These are phyloP conservation scores for Antedon mediterranea DNA, from an alignment of 53 echinoderm and acorn worm species.

Conservation along the genomic window DNA sequence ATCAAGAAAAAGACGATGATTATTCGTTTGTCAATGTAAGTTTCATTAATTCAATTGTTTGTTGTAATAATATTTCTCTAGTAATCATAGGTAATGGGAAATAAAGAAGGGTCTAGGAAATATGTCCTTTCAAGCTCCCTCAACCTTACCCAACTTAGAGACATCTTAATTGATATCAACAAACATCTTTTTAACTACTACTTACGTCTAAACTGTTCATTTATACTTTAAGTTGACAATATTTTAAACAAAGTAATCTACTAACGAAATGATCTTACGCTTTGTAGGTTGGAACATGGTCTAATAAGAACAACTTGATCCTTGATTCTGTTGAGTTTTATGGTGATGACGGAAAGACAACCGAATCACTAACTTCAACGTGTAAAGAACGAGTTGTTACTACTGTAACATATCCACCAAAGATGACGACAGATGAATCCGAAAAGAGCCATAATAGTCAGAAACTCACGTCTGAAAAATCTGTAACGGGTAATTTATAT, in stretches of 20 bases:
- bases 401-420: neutral
- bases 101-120: too few species aligned
- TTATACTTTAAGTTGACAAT: too few species aligned
- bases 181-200: too few species aligned
- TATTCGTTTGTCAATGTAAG: slow-evolving; percentile 26
- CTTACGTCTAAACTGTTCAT: too few species aligned
- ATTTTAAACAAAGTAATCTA: too few species aligned
- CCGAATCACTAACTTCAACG: neutral
- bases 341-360: neutral
- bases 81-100: too few species aligned
- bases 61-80: too few species aligned
- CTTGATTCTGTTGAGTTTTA: neutral
- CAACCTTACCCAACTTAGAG: too few species aligned
- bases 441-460: neutral
- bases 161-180: too few species aligned
- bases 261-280: too few species aligned
- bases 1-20: slow-evolving; percentile 10
- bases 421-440: neutral
- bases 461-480: neutral
- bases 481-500: neutral
- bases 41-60: neutral
- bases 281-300: neutral
- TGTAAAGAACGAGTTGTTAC: neutral
- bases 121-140: too few species aligned
- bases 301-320: neutral